A percentile compares a stretch with the other conserved stretches of the same genome.
Evolutionary conservation across 2,113 vertebrate species (phyloP).

Genomic region (human (Homo sapiens)): GRCh38 chr2:220586501-220587000

Average conservation of each 20-base stretch:
- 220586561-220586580: not conserved
- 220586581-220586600: not conserved
- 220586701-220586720: not conserved
- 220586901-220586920: conserved; percentile 66
- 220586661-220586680: not conserved
- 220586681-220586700: not conserved
- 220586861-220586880: conserved; percentile 72
- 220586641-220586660: not conserved
- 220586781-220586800: conserved; percentile 56
- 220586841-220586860: conserved; percentile 50
- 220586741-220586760: not conserved
- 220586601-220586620: not conserved
- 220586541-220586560: not conserved
- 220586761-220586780: not conserved
- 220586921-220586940: conserved; percentile 74
- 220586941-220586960: conserved; percentile 65
- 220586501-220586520: not conserved
- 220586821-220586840: conserved; percentile 32
- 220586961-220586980: conserved; percentile 67
- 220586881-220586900: conserved; percentile 56
- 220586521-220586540: not conserved
- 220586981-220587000: conserved; percentile 69
- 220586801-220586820: conserved; percentile 45
- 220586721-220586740: not conserved
- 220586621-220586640: not conserved